Conservation (phyloP, 2,113 vertebrate genomes). For the Macrotus californicus region DNA sequence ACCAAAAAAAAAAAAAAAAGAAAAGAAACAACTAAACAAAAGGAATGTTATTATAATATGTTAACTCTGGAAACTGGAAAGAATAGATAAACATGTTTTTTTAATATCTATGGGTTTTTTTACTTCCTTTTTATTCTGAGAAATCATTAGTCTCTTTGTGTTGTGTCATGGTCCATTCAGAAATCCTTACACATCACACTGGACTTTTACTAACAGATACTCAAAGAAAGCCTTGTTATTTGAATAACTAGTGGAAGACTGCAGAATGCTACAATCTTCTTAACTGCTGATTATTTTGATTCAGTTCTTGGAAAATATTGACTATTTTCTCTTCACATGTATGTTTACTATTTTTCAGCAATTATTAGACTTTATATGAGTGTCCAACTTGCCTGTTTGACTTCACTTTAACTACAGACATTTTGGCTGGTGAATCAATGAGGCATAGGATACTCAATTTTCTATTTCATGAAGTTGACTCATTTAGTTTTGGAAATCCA, state of each 20-base stretch:
- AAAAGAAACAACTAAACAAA: slow-evolving; percentile 38
- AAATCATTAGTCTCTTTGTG: neutral
- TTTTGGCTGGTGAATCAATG: neutral
- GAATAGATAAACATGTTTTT: slow-evolving; percentile 47
- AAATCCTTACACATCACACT: neutral
- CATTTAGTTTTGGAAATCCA: slow-evolving; percentile 35
- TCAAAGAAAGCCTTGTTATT: slow-evolving; percentile 2
- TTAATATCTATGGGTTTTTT: neutral
- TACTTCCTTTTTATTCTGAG: slow-evolving; percentile 25
- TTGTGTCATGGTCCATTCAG: neutral
- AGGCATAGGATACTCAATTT: neutral
- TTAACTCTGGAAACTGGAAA: slow-evolving; percentile 47
- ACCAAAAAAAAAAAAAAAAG: neutral
- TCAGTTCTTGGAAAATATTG: neutral
- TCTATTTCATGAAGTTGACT: slow-evolving; percentile 13
- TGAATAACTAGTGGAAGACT: neutral
- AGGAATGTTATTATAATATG: slow-evolving; percentile 58
- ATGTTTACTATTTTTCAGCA: neutral
- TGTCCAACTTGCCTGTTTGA: neutral
- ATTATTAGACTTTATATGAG: neutral
- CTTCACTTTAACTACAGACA: neutral
- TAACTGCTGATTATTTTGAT: slow-evolving; percentile 10
- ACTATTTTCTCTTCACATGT: neutral
- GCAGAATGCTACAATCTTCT: neutral
- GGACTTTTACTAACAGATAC: neutral